Evolutionary conservation across 2,797 vertebrate genomes (phyloP), one percentile per base, ranked within the genome.

Genomic region (Sebastes aleutianus): DNA sequence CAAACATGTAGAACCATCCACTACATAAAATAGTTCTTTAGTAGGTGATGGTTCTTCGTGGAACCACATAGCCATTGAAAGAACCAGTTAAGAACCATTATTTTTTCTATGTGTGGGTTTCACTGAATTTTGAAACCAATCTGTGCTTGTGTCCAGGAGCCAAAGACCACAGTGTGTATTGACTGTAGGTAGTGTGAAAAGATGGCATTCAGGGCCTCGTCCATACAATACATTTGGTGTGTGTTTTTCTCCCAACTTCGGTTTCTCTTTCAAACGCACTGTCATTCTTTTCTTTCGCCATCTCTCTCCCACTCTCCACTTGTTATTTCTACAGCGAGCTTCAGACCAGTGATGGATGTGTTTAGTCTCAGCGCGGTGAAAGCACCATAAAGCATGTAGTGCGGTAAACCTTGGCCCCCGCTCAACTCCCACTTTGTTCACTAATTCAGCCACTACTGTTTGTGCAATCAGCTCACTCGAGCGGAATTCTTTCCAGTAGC

Each of bases 331-430:
- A 74, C 77, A 73, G 66, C 59, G n/a, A 65, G 72, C 71, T 72
- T 77, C 26, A 57, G 34, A 63, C 86, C 62, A 7, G 24, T 83
- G 88, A 89, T 90, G 75, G 82, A 88, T 93, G 82, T 89, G 89
- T 93, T 93, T 91, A 91, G 88, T 87, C 83, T 91, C 68, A 29
- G 83, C 47, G 32, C 11, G 32, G 82, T 82, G 79, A 93, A 91
- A 90, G 82, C 76, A 39, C 76, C 76, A 80, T 85, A 81, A 90
- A 90, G 65, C 77, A 88, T 82, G 77, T 63, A 54, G 83, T 66
- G 32, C 82, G 69, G 76, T 79, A 70, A 86, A 79, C 85, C 66
- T 76, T 73, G 80, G 72, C 71, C 76, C 62, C 24, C 18, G 29
- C 68, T 27, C 24, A 16, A 16, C 79, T 82, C 74, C 62, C 27